These are phyloP conservation scores for Heliconius ethilla DNA, from an alignment of 2,888 invertebrate species.

Conservation along the genomic window DNA sequence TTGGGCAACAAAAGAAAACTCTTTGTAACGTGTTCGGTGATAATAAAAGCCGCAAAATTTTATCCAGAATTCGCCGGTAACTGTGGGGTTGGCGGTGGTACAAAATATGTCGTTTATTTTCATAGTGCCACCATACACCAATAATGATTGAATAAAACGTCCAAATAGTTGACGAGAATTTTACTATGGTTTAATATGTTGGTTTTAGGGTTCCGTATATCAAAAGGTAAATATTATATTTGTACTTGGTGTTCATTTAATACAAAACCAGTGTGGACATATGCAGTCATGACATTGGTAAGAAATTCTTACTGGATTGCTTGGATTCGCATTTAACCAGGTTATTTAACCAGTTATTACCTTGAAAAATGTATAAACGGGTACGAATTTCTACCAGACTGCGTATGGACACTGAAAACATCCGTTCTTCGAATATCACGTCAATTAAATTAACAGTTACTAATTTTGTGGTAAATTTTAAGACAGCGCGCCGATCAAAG, in stretches of 20 bases:
- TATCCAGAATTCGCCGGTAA: constrained; percentile 24
- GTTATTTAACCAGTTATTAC: too few species aligned
- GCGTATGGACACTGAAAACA: too few species aligned
- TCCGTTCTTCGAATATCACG: too few species aligned
- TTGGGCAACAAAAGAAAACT: constrained; percentile 36
- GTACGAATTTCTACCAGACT: too few species aligned
- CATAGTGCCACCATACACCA: constrained; percentile 28
- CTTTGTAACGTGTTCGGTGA: constrained; percentile 39
- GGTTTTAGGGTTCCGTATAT: not conserved
- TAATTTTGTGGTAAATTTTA: too few species aligned
- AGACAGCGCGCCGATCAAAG: too few species aligned
- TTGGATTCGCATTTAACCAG: too few species aligned
- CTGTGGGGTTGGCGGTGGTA: constrained; percentile 16
- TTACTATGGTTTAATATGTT: not conserved
- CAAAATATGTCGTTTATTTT: constrained; percentile 35
- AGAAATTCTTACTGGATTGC: rapidly evolving
- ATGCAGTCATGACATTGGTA: too few species aligned
- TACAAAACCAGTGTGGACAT: too few species aligned
- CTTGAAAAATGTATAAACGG: too few species aligned
- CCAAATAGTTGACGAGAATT: constrained; percentile 11
- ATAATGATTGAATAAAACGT: constrained; percentile 32
- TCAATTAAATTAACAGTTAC: too few species aligned
- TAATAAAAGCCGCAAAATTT: constrained; percentile 40
- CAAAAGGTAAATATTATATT: not conserved
- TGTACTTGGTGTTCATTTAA: too few species aligned